phyloP scores from a whole-genome alignment of 1,140 invertebrate genomes.

The Rhopalosiphum padi region DNA sequence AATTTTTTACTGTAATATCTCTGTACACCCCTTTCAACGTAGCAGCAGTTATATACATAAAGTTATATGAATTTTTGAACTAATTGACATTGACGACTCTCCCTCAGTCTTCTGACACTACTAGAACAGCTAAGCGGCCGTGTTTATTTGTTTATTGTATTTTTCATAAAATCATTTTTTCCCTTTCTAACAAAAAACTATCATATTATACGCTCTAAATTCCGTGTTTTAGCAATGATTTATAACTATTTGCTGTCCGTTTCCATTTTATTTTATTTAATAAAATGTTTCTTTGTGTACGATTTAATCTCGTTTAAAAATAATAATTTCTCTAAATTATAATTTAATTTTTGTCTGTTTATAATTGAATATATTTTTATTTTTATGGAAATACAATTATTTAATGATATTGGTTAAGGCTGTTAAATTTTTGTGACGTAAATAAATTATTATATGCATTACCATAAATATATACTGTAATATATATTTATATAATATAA shows the following conservation, averaged over 20 bases:
- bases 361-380: neutral
- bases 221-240: neutral
- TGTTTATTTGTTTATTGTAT: neutral
- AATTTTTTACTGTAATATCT: neutral
- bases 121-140: neutral
- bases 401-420: constrained; percentile 30
- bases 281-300: neutral
- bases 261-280: neutral
- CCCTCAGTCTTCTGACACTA: neutral
- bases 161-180: neutral
- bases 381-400: constrained; percentile 28
- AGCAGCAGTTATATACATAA: neutral
- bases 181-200: neutral
- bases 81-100: neutral
- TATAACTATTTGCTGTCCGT: neutral
- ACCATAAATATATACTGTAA: constrained; percentile 38
- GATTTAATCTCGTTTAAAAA: neutral
- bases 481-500: constrained; percentile 27
- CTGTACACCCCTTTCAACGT: neutral
- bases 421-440: constrained; percentile 37
- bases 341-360: constrained; percentile 15
- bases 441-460: constrained; percentile 43
- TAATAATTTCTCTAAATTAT: constrained; percentile 1
- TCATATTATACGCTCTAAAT: neutral
- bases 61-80: neutral